Percentiles rank a stretch among this genome's conserved stretches.
phyloP scores from a whole-genome alignment of 2,113 vertebrate species.

The Brachyistius frenatus region DNA sequence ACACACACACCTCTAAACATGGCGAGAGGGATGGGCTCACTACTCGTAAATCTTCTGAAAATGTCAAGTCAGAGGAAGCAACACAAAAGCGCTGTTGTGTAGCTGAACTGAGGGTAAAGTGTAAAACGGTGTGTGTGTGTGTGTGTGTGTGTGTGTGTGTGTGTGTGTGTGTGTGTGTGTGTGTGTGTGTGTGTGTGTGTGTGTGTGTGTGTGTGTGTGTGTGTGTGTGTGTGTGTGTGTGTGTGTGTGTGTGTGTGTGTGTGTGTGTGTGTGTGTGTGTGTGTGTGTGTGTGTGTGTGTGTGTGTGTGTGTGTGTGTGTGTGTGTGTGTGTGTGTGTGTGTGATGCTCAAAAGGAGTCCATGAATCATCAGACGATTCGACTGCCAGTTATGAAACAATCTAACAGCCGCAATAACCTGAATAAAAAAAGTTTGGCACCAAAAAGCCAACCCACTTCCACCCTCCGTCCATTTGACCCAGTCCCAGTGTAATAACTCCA shows the following conservation, averaged over 20 bases:
- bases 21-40: neutral
- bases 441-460: neutral
- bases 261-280: neutral
- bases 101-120: constrained; percentile 22
- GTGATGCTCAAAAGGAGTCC: no score
- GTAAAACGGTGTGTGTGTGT: neutral
- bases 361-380: no score
- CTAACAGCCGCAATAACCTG: no score
- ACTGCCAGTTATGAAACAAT: no score
- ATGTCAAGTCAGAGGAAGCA: constrained; percentile 56
- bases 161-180: neutral
- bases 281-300: no score
- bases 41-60: constrained; percentile 54
- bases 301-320: no score
- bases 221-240: no score
- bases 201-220: no score
- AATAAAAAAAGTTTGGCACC: neutral
- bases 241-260: no score
- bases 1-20: neutral
- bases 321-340: no score
- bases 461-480: constrained; percentile 5
- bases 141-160: neutral
- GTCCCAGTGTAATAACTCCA: constrained; percentile 21
- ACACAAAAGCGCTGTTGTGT: constrained; percentile 67
- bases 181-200: no score